phyloP scores from a whole-genome alignment of 2,888 invertebrate species.

The Tipula unca region DNA sequence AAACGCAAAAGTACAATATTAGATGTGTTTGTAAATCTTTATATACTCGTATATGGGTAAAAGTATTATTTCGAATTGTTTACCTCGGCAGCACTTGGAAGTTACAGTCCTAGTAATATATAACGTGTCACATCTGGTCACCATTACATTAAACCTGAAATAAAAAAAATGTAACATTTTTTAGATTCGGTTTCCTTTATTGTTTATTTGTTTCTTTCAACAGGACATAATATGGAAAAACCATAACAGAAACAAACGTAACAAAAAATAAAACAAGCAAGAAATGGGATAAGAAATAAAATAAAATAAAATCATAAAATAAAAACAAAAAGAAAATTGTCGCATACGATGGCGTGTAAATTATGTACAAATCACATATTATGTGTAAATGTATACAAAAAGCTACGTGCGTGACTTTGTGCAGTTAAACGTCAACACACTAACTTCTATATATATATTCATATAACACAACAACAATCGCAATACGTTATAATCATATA shows the following conservation, averaged over 20 bases:
- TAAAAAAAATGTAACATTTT: neutral
- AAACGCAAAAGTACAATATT: too few species aligned
- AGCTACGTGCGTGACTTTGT: neutral
- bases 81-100: too few species aligned
- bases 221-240: slow-evolving; percentile 2
- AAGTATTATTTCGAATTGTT: too few species aligned
- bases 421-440: neutral
- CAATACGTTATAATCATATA: neutral
- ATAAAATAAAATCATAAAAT: too few species aligned
- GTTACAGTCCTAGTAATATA: too few species aligned
- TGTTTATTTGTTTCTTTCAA: neutral
- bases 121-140: neutral
- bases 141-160: neutral
- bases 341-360: slow-evolving; percentile 17
- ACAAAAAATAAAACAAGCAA: neutral
- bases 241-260: too few species aligned
- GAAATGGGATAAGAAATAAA: neutral
- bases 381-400: neutral
- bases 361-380: slow-evolving; percentile 16
- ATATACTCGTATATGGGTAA: too few species aligned
- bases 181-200: neutral
- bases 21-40: too few species aligned
- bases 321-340: neutral
- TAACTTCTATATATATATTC: neutral
- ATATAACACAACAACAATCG: neutral